phyloP scores from a whole-genome alignment of 2,888 invertebrate genomes.

The Pristionchus fissidentatus region DNA sequence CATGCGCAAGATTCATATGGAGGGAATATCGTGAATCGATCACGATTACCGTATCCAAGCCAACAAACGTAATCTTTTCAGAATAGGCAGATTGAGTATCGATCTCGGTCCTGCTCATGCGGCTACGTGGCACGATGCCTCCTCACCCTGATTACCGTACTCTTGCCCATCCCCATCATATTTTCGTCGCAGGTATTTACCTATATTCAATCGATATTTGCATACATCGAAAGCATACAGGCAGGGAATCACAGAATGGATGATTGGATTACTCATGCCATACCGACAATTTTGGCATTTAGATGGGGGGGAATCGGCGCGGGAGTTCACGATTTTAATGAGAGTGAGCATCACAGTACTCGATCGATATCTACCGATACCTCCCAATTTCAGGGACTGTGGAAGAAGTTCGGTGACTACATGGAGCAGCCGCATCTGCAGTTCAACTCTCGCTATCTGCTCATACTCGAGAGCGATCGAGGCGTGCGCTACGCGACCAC shows the following conservation, averaged over 20 bases:
- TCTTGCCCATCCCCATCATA: conserved; percentile 47
- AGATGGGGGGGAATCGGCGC: too few species aligned
- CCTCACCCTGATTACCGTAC: conserved; percentile 26
- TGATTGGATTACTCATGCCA: too few species aligned
- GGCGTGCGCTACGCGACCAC: conserved; percentile 24
- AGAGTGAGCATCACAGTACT: too few species aligned
- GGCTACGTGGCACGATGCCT: conserved; percentile 16
- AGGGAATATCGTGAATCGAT: background rate
- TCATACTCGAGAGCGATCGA: conserved; percentile 27
- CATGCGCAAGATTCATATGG: background rate
- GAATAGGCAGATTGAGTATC: conserved; percentile 44
- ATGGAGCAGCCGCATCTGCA: conserved; percentile 54
- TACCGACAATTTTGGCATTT: too few species aligned
- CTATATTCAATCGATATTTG: conserved; percentile 1
- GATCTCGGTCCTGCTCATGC: conserved; percentile 18
- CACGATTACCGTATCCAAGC: background rate
- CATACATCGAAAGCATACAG: too few species aligned
- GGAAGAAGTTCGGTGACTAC: conserved; percentile 57
- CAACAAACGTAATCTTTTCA: conserved; percentile 12
- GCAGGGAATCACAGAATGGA: too few species aligned
- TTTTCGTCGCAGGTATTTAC: conserved; percentile 40
- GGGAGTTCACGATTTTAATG: too few species aligned
- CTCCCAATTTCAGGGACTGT: conserved; percentile 53
- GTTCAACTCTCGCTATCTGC: conserved; percentile 53
- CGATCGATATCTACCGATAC: background rate